Base-by-base conservation (phyloP, 2,888 invertebrate genomes). In the Netelia virgata region DNA sequence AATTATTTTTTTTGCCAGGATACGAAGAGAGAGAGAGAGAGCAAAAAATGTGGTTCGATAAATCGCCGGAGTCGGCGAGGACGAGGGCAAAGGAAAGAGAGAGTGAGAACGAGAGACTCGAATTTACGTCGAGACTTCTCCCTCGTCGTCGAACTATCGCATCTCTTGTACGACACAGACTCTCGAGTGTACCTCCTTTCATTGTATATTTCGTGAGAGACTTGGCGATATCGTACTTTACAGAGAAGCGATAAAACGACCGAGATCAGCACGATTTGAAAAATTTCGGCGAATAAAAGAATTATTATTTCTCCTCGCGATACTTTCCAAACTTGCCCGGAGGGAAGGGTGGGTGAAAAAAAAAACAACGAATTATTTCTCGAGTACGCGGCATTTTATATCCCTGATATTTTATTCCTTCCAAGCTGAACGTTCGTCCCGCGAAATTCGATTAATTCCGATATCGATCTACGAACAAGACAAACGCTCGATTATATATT, bases 391-490 rank as follows among this genome's bases (percentile, higher is more conserved):
- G 47, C 59, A 63, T 41, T 41, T 18, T 41, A 61, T 36, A 20
- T 10, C n/a, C 20, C 16, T 66, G 41, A 63, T 9, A 3, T 50
- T 36, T 18, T 53, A 28, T 80, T 68, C 36, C 23, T 63, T 50
- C 23, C 23, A 64, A 61, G 41, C 53, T 59, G 43, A 20, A n/a
- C 55, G 55, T 59, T n/a, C 70, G 47, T 55, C 68, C 66, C 61
- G 53, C 72, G 20, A 77, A 66, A 72, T 82, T 69, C 73, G 70
- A 79, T 79, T 79, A 83, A 83, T 70, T 69, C 43, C 74, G 83
- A 83, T 83, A 80, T 66, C 43, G 75, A 83, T 72, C 80, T 66
- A 68, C 64, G 5, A 83, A 76, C 70, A 66, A 80, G 70, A 76
- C 63, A 83, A 72, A 83, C 43, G 20, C 36, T 59, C n/a, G 36